Evolutionary conservation across 2,888 invertebrate genomes (phyloP).

Genomic region (Leptodirus hochenwartii): DNA sequence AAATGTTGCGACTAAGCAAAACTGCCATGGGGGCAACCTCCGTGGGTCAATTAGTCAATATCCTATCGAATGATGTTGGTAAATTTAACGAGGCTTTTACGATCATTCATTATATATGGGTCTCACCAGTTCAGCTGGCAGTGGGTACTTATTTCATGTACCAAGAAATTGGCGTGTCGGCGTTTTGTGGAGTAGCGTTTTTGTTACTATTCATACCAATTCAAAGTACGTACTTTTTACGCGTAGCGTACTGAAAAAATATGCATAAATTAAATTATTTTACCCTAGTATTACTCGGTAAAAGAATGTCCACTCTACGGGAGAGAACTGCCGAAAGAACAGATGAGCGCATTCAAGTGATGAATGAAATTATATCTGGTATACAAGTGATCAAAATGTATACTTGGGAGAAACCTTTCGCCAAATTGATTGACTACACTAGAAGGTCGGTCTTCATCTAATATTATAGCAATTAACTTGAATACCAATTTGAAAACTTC

Average conservation of each 20-base stretch:
- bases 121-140: slow-evolving; percentile 40
- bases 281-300: slow-evolving; percentile 22
- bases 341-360: slow-evolving; percentile 45
- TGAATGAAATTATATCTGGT: slow-evolving; percentile 56
- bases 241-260: no score
- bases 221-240: slow-evolving; percentile 21
- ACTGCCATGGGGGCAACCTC: slow-evolving; percentile 50
- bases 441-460: slow-evolving; percentile 38
- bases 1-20: slow-evolving; percentile 32
- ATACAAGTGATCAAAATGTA: slow-evolving; percentile 92
- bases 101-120: slow-evolving; percentile 74
- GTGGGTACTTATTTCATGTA: slow-evolving; percentile 37
- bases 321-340: slow-evolving; percentile 39
- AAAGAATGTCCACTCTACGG: slow-evolving; percentile 23
- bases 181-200: slow-evolving; percentile 28
- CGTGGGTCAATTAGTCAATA: slow-evolving; percentile 28
- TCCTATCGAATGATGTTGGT: slow-evolving; percentile 48
- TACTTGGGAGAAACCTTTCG: slow-evolving; percentile 87
- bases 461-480: no score
- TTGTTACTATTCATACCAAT: slow-evolving; percentile 25
- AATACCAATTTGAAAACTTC: no score
- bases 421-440: slow-evolving; percentile 57
- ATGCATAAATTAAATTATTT: slow-evolving; percentile 5
- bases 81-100: slow-evolving; percentile 77
- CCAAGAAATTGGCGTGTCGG: slow-evolving; percentile 25